phyloP scores from a whole-genome alignment of 1,140 invertebrate genomes.

The Delia radicum region DNA sequence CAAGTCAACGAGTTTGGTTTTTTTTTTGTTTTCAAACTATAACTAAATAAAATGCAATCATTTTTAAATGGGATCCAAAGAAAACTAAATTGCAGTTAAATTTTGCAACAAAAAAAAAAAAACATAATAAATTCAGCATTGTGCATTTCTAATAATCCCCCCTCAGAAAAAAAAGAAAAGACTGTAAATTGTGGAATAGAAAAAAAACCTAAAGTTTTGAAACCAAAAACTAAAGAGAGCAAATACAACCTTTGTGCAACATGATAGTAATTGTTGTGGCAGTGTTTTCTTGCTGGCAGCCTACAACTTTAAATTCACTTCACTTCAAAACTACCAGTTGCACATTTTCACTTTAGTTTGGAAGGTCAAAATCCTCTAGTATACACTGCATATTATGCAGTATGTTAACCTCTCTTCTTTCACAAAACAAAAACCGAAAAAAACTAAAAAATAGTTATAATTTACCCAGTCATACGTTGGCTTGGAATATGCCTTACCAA shows the following conservation, averaged over 20 bases:
- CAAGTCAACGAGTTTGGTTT: not conserved
- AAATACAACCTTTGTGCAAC: conserved; percentile 11
- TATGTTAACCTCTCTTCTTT: not conserved
- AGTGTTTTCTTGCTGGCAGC: not conserved
- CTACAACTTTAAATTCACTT: not conserved
- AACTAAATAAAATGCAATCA: not conserved
- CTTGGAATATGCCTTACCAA: not conserved
- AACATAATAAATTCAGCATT: too few relatives aligned
- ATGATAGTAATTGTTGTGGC: too few relatives aligned
- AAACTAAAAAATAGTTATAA: conserved; percentile 3
- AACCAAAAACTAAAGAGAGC: too few relatives aligned
- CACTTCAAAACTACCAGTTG: conserved; percentile 6
- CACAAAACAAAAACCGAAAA: not conserved
- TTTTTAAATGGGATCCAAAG: not conserved
- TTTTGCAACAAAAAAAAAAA: not conserved
- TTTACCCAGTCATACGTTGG: not conserved
- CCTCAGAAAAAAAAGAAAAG: not conserved
- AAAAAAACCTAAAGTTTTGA: too few relatives aligned
- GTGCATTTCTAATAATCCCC: not conserved
- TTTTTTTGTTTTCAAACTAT: not conserved
- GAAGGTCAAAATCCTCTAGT: conserved; percentile 18
- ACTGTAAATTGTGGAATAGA: too few relatives aligned
- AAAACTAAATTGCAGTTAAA: not conserved
- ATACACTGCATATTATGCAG: not conserved
- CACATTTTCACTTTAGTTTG: conserved; percentile 20